Evolutionary conservation across 2,113 vertebrate species (phyloP), one percentile per base, ranked within the genome.

Genomic region (Lota lota): DNA sequence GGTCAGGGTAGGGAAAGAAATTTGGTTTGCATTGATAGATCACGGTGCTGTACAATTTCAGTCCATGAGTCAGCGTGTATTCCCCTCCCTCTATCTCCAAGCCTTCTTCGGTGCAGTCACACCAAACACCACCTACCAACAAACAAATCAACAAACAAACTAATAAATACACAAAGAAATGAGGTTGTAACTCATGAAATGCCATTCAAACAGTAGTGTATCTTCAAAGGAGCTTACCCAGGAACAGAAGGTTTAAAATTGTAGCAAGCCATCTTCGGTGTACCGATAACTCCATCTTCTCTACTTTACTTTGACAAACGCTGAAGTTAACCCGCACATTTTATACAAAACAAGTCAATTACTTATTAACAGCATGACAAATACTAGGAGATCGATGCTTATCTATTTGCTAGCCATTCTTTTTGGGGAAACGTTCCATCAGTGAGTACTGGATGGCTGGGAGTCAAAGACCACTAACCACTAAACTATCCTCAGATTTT

Each of bases 351-450:
- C 66, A 12, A 53, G 11, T 36, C 62, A 61, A 85, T 74, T 74
- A 92, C 64, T 90, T 50, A 90, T 92, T 92, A 90, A 90, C 88
- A 59, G 62, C 6, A 66, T n/a, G 50, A 68, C 67, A 90, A 83
- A 77, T 69, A 86, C 78, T 78, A 62, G 19, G 12, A 64, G 33
- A 83, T 88, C 84, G 83, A 85, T 83, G 72, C 4, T 53, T n/a
- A 51, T 66, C 40, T 47, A 47, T 14, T 47, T 47, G 40, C 40
- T 47, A 16, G 22, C 68, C 15, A 61, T 8, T 33, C 28, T 33
- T 33, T 33, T 33, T 33, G 4, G 22, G 22, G 28, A 74, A 76
- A 66, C 1, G 51, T 8, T 63, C 2, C 18, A 58, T 33, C 28
- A 33, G 7, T 33, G 28, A 33, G 7, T 6, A 33, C 28, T 33